Evolutionary conservation across 2,888 invertebrate species (phyloP), one percentile per base, ranked within the genome.

Genomic region (Neoascia interrupta): DNA sequence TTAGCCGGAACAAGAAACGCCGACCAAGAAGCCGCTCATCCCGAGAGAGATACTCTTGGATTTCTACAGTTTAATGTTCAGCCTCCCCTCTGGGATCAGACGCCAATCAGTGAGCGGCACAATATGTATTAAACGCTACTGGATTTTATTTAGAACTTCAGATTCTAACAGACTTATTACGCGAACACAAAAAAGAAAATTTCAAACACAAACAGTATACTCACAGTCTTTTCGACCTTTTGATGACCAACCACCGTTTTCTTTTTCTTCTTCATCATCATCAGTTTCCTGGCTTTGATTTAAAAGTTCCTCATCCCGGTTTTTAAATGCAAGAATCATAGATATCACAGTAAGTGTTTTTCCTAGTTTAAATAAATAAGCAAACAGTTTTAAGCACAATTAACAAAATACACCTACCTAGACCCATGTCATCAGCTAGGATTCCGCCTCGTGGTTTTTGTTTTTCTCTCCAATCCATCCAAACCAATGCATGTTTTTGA

Each of bases 401-500:
- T 37, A 11, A 16, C 4, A 39, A 51, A 13, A 1, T 11, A 16
- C 6, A 8, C 3, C 49, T 64, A 49, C 89, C 89, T 15, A 89
- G 82, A 1, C 89, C 89, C 89, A 89, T 89, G 58, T 89, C 89
- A 84, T 88, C 90, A 92, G 95, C 96, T 51, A 98, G 90, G 82
- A 98, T 95, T 10, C 98, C 98, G 0, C 97, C 97, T 28, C 93
- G 89, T 0, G 96, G 95, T 54, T 92, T 93, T 87, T 96, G 95
- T n/a, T 90, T 90, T 89, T 98, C 98, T 15, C 98, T 89, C 97
- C 97, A 98, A 15, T 91, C 84, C 84, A 98, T 90, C 97, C 98
- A 98, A 8, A 94, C 92, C 0, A 98, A 89, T 0, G 96, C 98
- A 84, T 94, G 93, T 81, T 92, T 90, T 87, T 98, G 98, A 89